A percentile compares a stretch with the other conserved stretches of the same genome.
Conservation (phyloP, 2,113 vertebrate genomes). For the Rhadina sibilatrix region DNA sequence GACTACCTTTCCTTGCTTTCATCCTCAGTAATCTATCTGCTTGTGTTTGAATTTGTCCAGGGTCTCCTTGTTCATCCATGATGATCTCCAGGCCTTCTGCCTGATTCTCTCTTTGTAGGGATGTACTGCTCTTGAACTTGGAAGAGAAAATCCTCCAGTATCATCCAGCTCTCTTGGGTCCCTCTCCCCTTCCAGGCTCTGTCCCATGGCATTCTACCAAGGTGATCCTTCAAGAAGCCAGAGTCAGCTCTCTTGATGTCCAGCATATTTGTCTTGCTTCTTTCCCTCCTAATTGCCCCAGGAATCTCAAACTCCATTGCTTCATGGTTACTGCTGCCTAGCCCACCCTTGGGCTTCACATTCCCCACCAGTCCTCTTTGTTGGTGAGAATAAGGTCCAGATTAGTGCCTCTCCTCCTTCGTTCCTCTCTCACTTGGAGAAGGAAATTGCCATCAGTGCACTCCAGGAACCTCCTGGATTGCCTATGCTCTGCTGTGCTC, state of each 20-base stretch:
- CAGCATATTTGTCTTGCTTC: neutral
- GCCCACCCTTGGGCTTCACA: neutral
- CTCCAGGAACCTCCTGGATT: neutral
- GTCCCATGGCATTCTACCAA: neutral
- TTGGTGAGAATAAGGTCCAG: neutral
- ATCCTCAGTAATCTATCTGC: neutral
- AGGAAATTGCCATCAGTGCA: neutral
- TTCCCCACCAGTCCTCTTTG: neutral
- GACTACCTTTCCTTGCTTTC: neutral
- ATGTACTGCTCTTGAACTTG: neutral
- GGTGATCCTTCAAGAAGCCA: neutral
- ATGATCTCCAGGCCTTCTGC: neutral
- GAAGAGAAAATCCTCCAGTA: neutral
- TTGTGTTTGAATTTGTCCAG: neutral
- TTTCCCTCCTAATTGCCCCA: neutral
- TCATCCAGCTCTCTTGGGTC: no score
- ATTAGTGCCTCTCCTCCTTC: neutral
- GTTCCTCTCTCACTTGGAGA: neutral
- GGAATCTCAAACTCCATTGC: rapidly evolving
- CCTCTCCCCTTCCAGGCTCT: neutral
- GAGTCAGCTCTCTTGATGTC: neutral
- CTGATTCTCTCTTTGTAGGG: neutral
- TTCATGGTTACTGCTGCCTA: neutral
- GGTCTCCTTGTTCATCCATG: neutral
- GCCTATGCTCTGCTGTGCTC: neutral